Base-by-base conservation (phyloP, 2,888 invertebrate species). In the Xanthia icteritia region DNA sequence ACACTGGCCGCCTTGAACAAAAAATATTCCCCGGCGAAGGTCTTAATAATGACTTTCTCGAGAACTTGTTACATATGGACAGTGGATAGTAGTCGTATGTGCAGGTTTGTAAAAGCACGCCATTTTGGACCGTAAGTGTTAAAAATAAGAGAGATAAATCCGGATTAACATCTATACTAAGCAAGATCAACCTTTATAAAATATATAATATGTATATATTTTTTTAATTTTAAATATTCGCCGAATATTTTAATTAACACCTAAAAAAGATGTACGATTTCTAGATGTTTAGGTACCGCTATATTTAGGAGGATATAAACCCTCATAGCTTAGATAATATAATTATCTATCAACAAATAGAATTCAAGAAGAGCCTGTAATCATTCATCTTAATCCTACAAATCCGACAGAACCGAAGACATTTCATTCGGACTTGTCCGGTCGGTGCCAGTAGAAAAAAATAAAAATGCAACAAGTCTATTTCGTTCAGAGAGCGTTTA, bases 21-120 rank as follows among this genome's bases (percentile, higher is more conserved):
- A 95, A 94, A 94, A 93, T 89, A 89, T 89, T 85, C 81, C 63
- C 64, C 85, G 64, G 80, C 91, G 92, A 93, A 94, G 93, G 93
- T 92, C 93, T 93, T 91, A 92, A 94, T 94, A 94, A 95, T 94
- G 94, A 93, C 94, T 95, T 94, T 95, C 93, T 93, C 93, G 91
- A 92, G 93, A 94, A 93, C 92, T 93, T 90, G 92, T 91, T 93
- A 90, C 89, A 88, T 85, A 75, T 70, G 73, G 76, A 79, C 70
- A 79, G 72, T 65, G 77, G 73, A 60, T 74, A 88, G 69, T 39
- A 73, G 88, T 74, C 81, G 76, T 89, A 86, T 82, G 81, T 77
- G 42, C 75, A 54, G 36, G 39, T 78, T 78, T 69, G 15, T 39
- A 36, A 39, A 60, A 45, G 20, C 70, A 77, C 60, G 73, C 85